Conservation (phyloP, 2,888 invertebrate species). For the Anagyrus pseudococci region DNA sequence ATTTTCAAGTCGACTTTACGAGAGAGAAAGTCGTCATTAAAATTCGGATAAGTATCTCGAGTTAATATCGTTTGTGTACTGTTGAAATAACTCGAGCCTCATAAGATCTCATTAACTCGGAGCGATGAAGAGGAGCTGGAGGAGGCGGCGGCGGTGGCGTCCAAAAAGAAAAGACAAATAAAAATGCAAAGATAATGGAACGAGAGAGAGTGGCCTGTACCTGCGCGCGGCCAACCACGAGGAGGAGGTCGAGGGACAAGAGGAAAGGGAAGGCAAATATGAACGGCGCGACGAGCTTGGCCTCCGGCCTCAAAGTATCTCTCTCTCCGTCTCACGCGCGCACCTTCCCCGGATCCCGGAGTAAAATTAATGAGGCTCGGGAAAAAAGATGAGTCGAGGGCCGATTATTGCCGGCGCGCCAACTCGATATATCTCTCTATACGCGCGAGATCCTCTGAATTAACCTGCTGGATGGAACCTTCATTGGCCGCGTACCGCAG, state of each 20-base stretch:
- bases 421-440: too few relatives aligned
- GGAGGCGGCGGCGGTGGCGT: not conserved
- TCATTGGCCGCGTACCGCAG: too few relatives aligned
- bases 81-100: slow-evolving; percentile 9
- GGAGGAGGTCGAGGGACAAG: not conserved
- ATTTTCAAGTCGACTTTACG: too few relatives aligned
- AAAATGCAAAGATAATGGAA: slow-evolving; percentile 30
- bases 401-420: too few relatives aligned
- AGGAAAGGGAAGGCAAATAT: slow-evolving; percentile 26
- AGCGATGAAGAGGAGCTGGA: not conserved
- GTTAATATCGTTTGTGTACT: slow-evolving; percentile 17
- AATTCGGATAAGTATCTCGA: too few relatives aligned
- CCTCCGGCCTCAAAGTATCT: not conserved
- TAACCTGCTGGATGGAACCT: too few relatives aligned
- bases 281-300: slow-evolving; percentile 9
- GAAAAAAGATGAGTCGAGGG: too few relatives aligned
- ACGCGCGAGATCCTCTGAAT: too few relatives aligned
- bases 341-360: not conserved
- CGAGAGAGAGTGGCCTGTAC: not conserved
- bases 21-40: too few relatives aligned
- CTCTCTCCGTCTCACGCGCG: not conserved
- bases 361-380: slow-evolving; percentile 27
- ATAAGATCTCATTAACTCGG: slow-evolving; percentile 32
- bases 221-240: not conserved
- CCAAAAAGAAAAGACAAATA: slow-evolving; percentile 9